Evolutionary conservation across 2,113 vertebrate genomes (phyloP).

Genomic region (Rhinoderma darwinii): DNA sequence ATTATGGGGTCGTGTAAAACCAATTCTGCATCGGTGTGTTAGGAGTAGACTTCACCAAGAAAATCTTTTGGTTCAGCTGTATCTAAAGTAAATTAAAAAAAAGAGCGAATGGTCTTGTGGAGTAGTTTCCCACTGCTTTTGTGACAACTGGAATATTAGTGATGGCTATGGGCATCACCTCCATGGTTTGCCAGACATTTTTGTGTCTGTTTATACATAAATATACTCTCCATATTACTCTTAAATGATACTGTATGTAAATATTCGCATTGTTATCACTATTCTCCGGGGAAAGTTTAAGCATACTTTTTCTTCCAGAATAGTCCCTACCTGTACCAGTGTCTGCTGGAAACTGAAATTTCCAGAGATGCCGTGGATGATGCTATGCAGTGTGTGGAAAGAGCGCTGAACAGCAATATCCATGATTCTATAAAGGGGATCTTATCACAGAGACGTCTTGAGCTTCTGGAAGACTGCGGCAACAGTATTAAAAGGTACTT

Average conservation of each 20-base stretch:
- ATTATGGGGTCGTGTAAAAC: too few species aligned
- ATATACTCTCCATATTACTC: neutral
- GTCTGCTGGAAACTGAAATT: slow-evolving; percentile 82
- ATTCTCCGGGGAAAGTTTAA: neutral
- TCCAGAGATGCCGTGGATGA: slow-evolving; percentile 71
- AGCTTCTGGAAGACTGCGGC: slow-evolving; percentile 83
- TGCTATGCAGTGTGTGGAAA: slow-evolving; percentile 79
- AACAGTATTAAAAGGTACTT: slow-evolving; percentile 76
- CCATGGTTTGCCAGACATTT: neutral
- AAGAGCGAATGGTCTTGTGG: too few species aligned
- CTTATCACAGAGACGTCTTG: slow-evolving; percentile 81
- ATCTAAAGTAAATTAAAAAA: too few species aligned
- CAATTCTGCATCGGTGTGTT: too few species aligned
- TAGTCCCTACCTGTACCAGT: slow-evolving; percentile 80
- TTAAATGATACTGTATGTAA: neutral
- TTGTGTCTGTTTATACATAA: neutral
- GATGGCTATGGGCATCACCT: too few species aligned
- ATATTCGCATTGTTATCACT: neutral
- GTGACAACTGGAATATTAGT: too few species aligned
- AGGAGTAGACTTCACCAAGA: too few species aligned
- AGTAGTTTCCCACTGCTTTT: too few species aligned
- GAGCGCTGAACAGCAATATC: slow-evolving; percentile 78
- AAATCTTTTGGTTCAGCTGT: too few species aligned
- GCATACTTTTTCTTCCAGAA: slow-evolving; percentile 66
- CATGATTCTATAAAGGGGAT: slow-evolving; percentile 75